These are phyloP conservation scores for Agriopis marginaria DNA, from an alignment of 2,888 invertebrate genomes.

Conservation along the genomic window DNA sequence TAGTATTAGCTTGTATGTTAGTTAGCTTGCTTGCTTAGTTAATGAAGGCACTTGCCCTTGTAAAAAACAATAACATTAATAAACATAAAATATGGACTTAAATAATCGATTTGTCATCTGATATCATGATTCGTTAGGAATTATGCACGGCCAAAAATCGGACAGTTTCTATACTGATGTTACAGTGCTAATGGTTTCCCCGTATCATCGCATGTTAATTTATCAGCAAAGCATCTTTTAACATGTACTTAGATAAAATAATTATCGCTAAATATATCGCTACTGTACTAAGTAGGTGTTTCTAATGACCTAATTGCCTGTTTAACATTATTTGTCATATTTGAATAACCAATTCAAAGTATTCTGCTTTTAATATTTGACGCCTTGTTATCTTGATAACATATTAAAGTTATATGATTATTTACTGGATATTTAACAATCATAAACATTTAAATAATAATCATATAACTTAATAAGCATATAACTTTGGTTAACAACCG, in stretches of 20 bases:
- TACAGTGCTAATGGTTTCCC: conserved; percentile 20
- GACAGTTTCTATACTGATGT: conserved; percentile 16
- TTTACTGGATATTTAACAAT: too few species aligned
- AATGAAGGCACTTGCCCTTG: too few species aligned
- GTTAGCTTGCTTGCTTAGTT: too few species aligned
- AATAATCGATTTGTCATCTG: background rate
- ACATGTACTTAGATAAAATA: conserved; percentile 12
- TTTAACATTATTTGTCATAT: conserved; percentile 1
- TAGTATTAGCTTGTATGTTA: too few species aligned
- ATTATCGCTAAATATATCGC: conserved; percentile 9
- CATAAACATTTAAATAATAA: too few species aligned
- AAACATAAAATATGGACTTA: too few species aligned
- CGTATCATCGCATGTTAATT: conserved; percentile 22
- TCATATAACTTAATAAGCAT: too few species aligned
- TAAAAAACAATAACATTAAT: too few species aligned
- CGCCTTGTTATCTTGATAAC: background rate
- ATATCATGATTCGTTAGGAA: background rate
- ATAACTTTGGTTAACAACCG: too few species aligned
- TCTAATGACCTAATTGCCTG: conserved; percentile 3
- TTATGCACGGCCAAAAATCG: background rate
- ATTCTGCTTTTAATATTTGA: conserved; percentile 4
- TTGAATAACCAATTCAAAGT: conserved; percentile 1
- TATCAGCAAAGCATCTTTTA: conserved; percentile 20
- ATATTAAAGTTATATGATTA: too few species aligned
- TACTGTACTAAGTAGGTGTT: conserved; percentile 9